Base-by-base conservation (phyloP, 2,888 invertebrate genomes). In the Mactromeris polynyma region DNA sequence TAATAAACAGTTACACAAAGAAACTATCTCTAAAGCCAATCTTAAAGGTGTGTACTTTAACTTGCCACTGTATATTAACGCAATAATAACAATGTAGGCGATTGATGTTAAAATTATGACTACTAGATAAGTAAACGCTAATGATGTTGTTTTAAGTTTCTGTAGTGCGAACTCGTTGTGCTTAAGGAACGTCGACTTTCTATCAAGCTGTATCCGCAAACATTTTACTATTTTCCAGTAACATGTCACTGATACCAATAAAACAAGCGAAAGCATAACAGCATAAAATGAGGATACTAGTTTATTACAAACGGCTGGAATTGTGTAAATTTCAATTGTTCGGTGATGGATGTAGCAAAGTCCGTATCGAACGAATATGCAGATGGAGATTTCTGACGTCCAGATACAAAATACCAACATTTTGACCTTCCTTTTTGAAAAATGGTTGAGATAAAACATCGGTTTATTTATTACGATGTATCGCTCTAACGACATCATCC, bases 401-500 rank as follows among this genome's bases (percentile, higher is more conserved):
- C 81, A 82, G 2, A n/a, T 9, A 17, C 14, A n/a, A 2, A 58
- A 2, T 0, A 64, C 33, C 17, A 21, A n/a, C 2, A 14, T 38
- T 1, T 64, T 58, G n/a, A 64, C 38, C 14, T 26, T 31, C n/a
- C 14, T 17, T 38, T 58, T 82, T n/a, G 26, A 64, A 9, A 82
- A 21, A 7, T 33, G 3, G 19, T n/a, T 31, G 2, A 64, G 0
- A 21, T 82, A 82, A 36, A 11, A 38, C 81, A 82, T 64, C 38
- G 81, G 81, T 26, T 40, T 82, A n/a, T 26, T 0, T 7, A 82
- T 82, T 11, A 82, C 14, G 64, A 82, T 38, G 40, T 38, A 82
- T n/a, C 81, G 36, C 36, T 82, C 81, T 38, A 82, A 0, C 1
- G 81, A n/a, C 81, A 82, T 82, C 17, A 82, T n/a, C 0, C 58